These are phyloP conservation scores for Mormyrops attenuatus DNA, from an alignment of 2,797 vertebrate genomes.

Conservation along the genomic window DNA sequence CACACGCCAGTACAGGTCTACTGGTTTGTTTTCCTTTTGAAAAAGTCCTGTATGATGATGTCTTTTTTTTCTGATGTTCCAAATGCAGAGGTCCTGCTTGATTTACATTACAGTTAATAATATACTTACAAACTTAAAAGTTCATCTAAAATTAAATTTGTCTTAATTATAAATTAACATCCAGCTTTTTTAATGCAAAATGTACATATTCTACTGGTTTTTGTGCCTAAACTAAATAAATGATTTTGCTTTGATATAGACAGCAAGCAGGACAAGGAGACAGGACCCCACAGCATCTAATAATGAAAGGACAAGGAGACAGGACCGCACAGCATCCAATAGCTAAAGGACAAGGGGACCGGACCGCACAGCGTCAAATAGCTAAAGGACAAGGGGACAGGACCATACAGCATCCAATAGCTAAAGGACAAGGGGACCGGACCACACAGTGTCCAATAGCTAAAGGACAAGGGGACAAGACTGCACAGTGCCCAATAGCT, in stretches of 20 bases:
- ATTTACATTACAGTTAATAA: background rate
- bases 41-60: background rate
- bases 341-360: too few relatives aligned
- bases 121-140: background rate
- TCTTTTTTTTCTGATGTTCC: background rate
- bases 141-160: background rate
- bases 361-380: too few relatives aligned
- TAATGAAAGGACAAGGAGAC: too few relatives aligned
- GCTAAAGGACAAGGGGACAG: too few relatives aligned
- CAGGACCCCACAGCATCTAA: too few relatives aligned
- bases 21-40: background rate
- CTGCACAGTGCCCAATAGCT: background rate
- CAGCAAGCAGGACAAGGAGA: background rate
- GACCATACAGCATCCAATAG: too few relatives aligned
- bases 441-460: too few relatives aligned
- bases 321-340: too few relatives aligned
- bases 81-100: background rate
- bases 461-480: too few relatives aligned
- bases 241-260: background rate
- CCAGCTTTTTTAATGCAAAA: background rate
- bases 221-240: background rate
- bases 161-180: background rate
- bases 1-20: background rate
- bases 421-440: too few relatives aligned
- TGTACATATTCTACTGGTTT: background rate